Conservation (phyloP, 2,113 vertebrate species). For the Mixornis gularis region DNA sequence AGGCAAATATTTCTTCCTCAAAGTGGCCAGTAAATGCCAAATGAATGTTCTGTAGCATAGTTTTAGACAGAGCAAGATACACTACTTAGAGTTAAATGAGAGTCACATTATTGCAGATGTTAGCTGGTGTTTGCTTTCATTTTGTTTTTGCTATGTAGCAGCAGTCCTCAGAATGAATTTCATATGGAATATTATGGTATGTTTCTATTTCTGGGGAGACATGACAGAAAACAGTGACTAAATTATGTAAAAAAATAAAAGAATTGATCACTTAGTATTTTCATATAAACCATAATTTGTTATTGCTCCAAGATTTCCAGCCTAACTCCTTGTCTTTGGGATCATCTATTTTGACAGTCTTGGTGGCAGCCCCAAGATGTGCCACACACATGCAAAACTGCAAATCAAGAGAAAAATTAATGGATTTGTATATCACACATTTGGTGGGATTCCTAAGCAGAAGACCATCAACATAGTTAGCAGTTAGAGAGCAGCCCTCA, state of each 20-base stretch:
- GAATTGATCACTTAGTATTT: neutral
- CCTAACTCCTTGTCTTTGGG: neutral
- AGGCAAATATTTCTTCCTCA: neutral
- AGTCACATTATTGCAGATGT: neutral
- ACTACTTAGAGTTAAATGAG: neutral
- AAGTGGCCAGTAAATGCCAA: neutral
- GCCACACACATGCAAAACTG: neutral
- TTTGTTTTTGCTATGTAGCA: neutral
- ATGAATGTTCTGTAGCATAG: neutral
- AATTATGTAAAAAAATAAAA: neutral
- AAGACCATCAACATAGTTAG: rapidly evolving
- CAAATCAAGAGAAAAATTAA: neutral
- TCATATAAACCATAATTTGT: neutral
- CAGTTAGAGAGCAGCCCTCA: neutral
- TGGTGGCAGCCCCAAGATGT: neutral
- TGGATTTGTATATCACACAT: neutral
- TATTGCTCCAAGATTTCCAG: neutral
- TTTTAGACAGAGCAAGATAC: neutral
- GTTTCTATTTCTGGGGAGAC: neutral
- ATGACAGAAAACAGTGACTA: neutral
- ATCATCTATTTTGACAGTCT: neutral
- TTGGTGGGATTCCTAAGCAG: neutral
- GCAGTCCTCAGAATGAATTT: neutral
- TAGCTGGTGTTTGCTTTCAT: neutral
- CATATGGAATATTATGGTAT: neutral